Base-by-base conservation (phyloP, 2,888 invertebrate genomes). In the Leucoma salicis region DNA sequence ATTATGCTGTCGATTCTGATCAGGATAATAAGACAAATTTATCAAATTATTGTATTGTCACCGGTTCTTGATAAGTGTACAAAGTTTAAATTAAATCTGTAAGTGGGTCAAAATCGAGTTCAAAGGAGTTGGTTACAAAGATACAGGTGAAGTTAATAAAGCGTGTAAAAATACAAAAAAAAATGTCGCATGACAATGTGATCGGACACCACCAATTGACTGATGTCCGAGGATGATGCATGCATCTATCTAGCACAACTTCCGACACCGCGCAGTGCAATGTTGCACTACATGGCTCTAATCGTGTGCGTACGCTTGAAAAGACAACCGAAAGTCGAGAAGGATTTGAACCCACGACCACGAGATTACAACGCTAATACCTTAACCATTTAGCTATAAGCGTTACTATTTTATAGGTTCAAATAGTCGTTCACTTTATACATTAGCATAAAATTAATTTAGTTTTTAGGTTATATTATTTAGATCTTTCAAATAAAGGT, bases 261-360 rank as follows among this genome's bases (percentile, higher is more conserved):
- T 77, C n/a, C 81, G 84, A 84, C 84, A 82, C 84, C 83, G 66
- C 54, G 48, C 45, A 57, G 64, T 59, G 64, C 64, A 77, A 21
- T 11, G 6, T 11, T 2, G 56, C 68, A 50, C 61, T 53, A 50
- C 52, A 59, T 69, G 82, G 84, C 74, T 83, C 82, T 83, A 83
- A 83, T 82, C 54, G 78, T 71, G 79, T 80, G 80, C 83, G 58
- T 7, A 38, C 10, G 32, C 11, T 16, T 14, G 29, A 41, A 48
- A 51, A 34, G 14, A 10, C 3, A 14, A 10, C 8, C 1, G 3
- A 0, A 0, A n/a, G 18, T 7, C 14, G 10, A 13, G 29, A 29
- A 13, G 25, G 58, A 31, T 39, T 61, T 25, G 58, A 58, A 57
- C 57, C 46, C 36, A n/a, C 10, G 41, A 16, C 31, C 49, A 31